Evolutionary conservation across 2,797 vertebrate species (phyloP).

Genomic region (Eremophila alpestris): DNA sequence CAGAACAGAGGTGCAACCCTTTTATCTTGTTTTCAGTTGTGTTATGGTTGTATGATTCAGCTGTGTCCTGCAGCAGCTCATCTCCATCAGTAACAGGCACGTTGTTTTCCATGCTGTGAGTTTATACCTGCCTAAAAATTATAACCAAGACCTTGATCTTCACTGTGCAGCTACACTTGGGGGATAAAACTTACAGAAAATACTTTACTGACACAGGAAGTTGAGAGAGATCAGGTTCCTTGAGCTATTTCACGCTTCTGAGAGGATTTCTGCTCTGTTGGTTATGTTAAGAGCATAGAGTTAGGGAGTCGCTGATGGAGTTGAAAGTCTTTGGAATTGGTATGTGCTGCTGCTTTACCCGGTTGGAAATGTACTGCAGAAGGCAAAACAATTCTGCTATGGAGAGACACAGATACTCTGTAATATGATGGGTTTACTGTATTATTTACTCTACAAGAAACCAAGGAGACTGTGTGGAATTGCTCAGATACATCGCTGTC

Average conservation of each 20-base stretch:
- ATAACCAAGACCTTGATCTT: neutral
- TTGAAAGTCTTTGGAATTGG: neutral
- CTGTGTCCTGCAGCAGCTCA: neutral
- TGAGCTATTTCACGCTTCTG: neutral
- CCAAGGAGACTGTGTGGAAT: neutral
- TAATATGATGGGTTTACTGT: no score
- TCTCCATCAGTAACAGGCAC: rapidly evolving
- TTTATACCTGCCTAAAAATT: neutral
- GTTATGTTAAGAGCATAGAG: rapidly evolving
- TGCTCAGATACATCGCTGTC: neutral
- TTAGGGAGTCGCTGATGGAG: rapidly evolving
- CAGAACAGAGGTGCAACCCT: neutral
- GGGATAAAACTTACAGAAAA: neutral
- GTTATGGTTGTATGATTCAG: neutral
- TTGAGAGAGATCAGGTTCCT: neutral
- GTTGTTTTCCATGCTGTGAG: neutral
- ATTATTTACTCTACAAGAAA: neutral
- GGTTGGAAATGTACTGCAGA: neutral
- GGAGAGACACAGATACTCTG: neutral
- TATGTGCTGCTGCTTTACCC: neutral
- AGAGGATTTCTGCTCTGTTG: neutral
- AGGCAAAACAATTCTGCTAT: neutral
- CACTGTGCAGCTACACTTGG: neutral
- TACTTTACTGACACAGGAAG: neutral
- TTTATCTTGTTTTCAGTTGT: neutral